Base-by-base conservation (phyloP, 2,888 invertebrate genomes). In the Ichneumoninae sp. region DNA sequence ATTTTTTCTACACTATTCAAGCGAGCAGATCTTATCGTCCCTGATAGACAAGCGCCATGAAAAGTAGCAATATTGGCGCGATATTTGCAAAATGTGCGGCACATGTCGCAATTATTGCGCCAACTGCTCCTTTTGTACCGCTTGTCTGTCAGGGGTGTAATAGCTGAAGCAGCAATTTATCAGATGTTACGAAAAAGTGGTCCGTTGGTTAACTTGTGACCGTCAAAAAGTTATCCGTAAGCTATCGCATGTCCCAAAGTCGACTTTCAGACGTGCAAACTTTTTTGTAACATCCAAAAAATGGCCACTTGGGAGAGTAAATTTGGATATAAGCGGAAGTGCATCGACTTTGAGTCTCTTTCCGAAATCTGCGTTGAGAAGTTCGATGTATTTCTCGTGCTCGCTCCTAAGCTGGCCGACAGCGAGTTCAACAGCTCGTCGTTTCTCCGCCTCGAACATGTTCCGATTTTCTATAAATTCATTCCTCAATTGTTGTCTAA, bases 361-460 rank as follows among this genome's bases (percentile, higher is more conserved):
- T 60, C 89, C 80, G 54, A 90, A 87, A n/a, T 90, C 80, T 0
- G 75, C 19, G 30, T 84, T 87, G 16, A 90, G 83, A 26, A 10
- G 40, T 47, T 86, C 75, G 16, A 90, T 85, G 57, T 84, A 86
- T 54, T 88, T 83, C 26, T 89, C 83, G 26, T 89, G 90, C 57
- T 86, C 85, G 4, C 50, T 22, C 6, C 87, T 86, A 65, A 89
- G 74, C 69, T 90, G 84, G 54, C 86, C 47, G 1, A 84, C 72
- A 10, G 84, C 68, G 10, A 86, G 44, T 72, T 90, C 87, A 10
- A 89, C 72, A 13, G 87, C 88, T 65, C 85, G 80, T 47, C 91
- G 87, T 81, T 91, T 91, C 81, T 90, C 90, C 10, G 92, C 91
- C 16, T 89, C 89, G 62, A 89, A 88, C 80, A 90, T 82, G 57